A percentile compares a stretch with the other conserved stretches of the same genome.
These are phyloP conservation scores for Athalia cordata DNA, from an alignment of 2,888 invertebrate genomes.

Conservation along the genomic window DNA sequence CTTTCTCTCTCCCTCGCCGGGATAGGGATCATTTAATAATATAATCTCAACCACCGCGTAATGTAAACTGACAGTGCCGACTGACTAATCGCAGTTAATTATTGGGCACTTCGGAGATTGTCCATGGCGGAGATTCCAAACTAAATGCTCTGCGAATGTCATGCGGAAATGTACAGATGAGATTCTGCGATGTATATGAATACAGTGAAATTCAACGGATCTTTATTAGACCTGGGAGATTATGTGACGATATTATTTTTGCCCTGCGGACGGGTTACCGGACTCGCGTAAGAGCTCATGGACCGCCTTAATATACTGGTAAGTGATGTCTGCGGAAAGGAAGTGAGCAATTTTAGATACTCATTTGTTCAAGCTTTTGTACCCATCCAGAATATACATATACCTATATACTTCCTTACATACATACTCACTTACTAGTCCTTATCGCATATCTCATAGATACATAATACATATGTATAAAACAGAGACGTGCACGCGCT, in stretches of 20 bases:
- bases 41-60: conserved; percentile 5
- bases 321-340: conserved; percentile 50
- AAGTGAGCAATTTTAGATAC: conserved; percentile 60
- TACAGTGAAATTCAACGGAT: too few species aligned
- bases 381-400: not conserved
- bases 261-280: conserved; percentile 13
- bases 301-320: conserved; percentile 9
- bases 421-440: not conserved
- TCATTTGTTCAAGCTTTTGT: conserved; percentile 28
- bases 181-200: too few species aligned
- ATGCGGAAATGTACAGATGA: too few species aligned
- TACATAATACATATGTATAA: too few species aligned
- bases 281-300: conserved; percentile 38
- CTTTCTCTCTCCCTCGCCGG: not conserved
- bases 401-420: not conserved
- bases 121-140: not conserved
- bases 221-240: not conserved
- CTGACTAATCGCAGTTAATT: conserved; percentile 17
- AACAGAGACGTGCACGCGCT: not conserved
- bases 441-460: not conserved
- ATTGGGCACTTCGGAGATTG: conserved; percentile 19
- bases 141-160: too few species aligned
- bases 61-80: not conserved
- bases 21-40: conserved; percentile 19
- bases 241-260: not conserved